Percentiles rank a stretch among this genome's conserved stretches.
Evolutionary conservation across 2,888 invertebrate genomes (phyloP).

Genomic region (Xestoiulus laeticollis): DNA sequence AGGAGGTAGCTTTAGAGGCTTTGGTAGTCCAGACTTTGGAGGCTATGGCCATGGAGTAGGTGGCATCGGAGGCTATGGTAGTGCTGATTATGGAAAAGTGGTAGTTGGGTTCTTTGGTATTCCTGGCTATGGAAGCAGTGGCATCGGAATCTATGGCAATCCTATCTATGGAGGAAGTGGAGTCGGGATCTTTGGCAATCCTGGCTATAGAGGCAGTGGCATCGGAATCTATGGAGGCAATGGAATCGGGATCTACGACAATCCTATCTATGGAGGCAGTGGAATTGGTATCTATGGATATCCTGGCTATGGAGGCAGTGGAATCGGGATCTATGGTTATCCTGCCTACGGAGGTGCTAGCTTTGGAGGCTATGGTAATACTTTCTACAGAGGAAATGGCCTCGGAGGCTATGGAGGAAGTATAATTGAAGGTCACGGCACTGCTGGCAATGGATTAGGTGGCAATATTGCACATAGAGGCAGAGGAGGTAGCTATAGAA

Average conservation of each 20-base stretch:
- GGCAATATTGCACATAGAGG: neutral
- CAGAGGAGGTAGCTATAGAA: neutral
- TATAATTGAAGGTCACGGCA: too few species aligned
- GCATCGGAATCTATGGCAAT: neutral
- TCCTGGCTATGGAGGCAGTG: constrained; percentile 1
- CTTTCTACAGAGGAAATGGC: constrained; percentile 23
- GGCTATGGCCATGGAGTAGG: too few species aligned
- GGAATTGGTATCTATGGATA: neutral
- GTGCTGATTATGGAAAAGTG: neutral
- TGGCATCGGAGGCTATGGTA: too few species aligned
- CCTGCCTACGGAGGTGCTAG: neutral
- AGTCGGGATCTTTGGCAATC: neutral
- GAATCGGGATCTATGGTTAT: neutral
- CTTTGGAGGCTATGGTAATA: neutral
- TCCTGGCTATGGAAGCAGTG: neutral
- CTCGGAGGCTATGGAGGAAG: neutral
- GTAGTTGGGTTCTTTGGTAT: neutral
- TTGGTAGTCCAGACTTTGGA: too few species aligned
- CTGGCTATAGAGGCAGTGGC: neutral
- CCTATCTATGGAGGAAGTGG: neutral
- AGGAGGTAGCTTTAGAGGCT: too few species aligned
- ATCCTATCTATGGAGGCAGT: neutral
- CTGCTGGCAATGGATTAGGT: too few species aligned
- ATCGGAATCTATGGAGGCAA: neutral
- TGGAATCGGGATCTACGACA: neutral